Conservation (phyloP, 2,888 invertebrate species). For the Lepas anatifera region DNA sequence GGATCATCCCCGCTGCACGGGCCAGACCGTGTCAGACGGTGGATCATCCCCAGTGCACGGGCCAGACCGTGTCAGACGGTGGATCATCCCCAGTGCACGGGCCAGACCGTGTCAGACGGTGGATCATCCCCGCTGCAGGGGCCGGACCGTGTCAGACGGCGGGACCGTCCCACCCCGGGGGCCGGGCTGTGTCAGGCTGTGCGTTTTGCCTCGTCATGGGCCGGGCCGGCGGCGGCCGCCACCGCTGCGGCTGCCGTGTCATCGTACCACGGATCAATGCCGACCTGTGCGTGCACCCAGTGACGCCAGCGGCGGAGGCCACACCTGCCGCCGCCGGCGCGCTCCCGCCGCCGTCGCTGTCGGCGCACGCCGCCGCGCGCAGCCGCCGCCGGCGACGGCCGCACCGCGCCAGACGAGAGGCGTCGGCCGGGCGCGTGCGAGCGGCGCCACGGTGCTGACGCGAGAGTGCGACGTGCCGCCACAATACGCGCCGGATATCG, state of each 20-base stretch:
- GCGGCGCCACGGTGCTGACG: not conserved
- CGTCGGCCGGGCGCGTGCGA: not conserved
- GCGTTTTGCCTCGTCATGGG: not conserved
- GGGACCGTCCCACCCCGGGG: not conserved
- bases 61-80: too few relatives aligned
- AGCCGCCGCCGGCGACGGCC: not conserved
- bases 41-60: not conserved
- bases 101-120: not conserved
- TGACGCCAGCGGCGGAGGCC: not conserved
- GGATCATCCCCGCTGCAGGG: not conserved
- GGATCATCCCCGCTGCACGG: not conserved
- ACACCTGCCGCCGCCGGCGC: too few relatives aligned
- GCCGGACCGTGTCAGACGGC: not conserved
- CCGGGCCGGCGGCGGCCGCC: not conserved
- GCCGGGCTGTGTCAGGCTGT: not conserved
- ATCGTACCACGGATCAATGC: conserved; percentile 1
- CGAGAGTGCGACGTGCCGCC: not conserved
- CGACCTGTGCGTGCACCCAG: not conserved
- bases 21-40: not conserved
- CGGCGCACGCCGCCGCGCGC: not conserved
- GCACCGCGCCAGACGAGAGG: not conserved
- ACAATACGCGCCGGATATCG: not conserved
- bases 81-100: not conserved
- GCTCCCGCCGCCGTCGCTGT: too few relatives aligned
- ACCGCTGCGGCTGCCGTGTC: too few relatives aligned